Evolutionary conservation across 2,113 vertebrate species (phyloP), one percentile per base, ranked within the genome.

Genomic region (Hippocampus guttulatus): DNA sequence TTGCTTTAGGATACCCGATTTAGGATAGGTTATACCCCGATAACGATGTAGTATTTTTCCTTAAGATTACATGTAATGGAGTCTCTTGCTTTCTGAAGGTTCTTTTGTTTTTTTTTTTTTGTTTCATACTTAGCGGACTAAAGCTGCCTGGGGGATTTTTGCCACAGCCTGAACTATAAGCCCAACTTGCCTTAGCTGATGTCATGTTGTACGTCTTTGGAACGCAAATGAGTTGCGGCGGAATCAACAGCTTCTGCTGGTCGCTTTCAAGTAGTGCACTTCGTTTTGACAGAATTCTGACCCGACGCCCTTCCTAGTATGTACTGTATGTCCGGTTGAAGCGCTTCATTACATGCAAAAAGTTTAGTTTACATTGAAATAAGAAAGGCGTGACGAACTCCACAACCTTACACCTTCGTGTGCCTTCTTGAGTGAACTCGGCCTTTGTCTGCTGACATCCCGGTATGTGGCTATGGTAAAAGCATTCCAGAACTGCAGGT

Each of bases 401-500:
- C 21, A 64, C 63, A 45, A 14, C 63, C 61, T 20, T 11, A 11
- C 20, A 63, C 33, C n/a, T 40, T 41, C 40, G n/a, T 23, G 21
- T 64, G 4, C 41, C 40, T 15, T 10, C 33, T 21, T 43, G 23
- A 21, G 7, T 30, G 8, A 33, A 30, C 11, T 9, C 14, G 30
- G 55, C 38, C 67, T 70, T 64, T 74, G 33, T 74, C 54, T 74
- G 41, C 68, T 69, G 16, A 73, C 74, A 78, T 45, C 15, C 16
- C 47, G 6, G 47, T 51, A 52, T 70, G 69, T 71, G 68, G 0
- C 5, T 47, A 33, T 61, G 51, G n/a, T 81, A 64, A 25, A 76
- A 68, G 69, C 79, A 89, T 87, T 89, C 90, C 88, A 82, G 57
- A 52, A 45, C 41, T 74, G 71, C 84, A 89, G 86, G 90, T 87